Evolutionary conservation across 2,113 vertebrate species (phyloP), one percentile per base, ranked within the genome.

Genomic region (Prionailurus viverrinus): DNA sequence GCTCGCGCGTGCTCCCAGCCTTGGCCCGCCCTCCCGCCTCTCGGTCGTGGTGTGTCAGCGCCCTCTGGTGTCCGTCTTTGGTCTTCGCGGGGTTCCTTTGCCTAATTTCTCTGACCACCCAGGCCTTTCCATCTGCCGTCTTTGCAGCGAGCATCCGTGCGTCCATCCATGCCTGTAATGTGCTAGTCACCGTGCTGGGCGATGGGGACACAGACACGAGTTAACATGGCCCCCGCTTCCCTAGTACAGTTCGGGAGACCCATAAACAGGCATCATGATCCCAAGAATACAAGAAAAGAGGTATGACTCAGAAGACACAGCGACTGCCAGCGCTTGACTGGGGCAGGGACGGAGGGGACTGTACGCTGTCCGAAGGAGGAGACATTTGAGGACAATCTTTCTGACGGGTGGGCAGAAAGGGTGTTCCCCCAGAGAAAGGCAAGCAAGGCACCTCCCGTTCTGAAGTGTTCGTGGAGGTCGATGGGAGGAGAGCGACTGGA

Each of bases 301-400:
- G 48, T 78, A 71, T 66, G 94, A 95, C 97, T 92, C 94, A 94
- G 95, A 95, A 80, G 87, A 81, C 92, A 84, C 65, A 94, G 41
- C 91, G 23, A 55, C 58, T 36, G 69, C 73, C 39, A 65, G 83
- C 3, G 11, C 81, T 92, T 45, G 71, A n/a, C 89, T 68, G 45
- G 69, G 14, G 31, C 21, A 31, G 25, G 36, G 78, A 74, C 23
- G 73, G 45, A 66, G 27, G 51, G 74, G 41, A 58, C 58, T 65
- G 66, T 41, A 90, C 8, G 71, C 84, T 68, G 91, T 91, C 78
- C 73, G 87, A 65, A 90, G 55, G 31, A 87, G 74, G 76, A 61
- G 48, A 96, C 93, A 79, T 91, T 85, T 71, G 83, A 96, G 92
- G 95, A 96, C 90, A 94, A 7, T 89, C 14, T 41, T 87, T 76